A percentile compares a stretch with the other conserved stretches of the same genome.
These are phyloP conservation scores for Plestiodon gilberti DNA, from an alignment of 2,113 vertebrate genomes.

Conservation along the genomic window DNA sequence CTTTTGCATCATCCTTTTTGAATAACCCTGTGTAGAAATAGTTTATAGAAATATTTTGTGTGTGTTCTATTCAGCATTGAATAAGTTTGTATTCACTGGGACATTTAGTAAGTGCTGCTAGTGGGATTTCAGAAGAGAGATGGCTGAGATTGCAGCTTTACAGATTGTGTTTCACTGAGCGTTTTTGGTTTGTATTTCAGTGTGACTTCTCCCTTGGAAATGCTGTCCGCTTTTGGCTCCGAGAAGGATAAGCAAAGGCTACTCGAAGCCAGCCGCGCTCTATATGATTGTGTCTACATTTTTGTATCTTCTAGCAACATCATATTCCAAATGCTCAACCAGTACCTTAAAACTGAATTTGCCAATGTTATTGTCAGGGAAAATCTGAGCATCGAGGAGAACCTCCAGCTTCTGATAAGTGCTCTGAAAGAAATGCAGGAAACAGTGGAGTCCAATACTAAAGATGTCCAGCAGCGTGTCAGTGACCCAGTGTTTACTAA, in stretches of 20 bases:
- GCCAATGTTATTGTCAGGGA: conserved; percentile 49
- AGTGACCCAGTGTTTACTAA: conserved; percentile 16
- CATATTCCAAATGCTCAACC: conserved; percentile 40
- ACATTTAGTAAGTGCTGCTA: not conserved
- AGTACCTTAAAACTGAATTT: conserved; percentile 45
- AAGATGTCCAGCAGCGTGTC: conserved; percentile 13
- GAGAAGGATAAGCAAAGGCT: conserved; percentile 54
- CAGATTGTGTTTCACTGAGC: not conserved
- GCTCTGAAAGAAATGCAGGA: conserved; percentile 63
- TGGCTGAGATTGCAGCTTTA: not conserved
- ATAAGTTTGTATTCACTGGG: not conserved
- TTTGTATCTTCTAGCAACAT: conserved; percentile 54
- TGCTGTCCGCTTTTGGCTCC: conserved; percentile 44
- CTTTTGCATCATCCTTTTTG: too few relatives aligned
- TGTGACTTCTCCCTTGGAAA: conserved; percentile 29
- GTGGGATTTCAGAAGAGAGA: conserved; percentile 4
- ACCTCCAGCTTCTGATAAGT: conserved; percentile 61
- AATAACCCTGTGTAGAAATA: not conserved
- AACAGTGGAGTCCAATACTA: conserved; percentile 14
- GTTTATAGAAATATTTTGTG: not conserved
- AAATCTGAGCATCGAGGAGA: conserved; percentile 54
- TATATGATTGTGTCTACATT: conserved; percentile 55
- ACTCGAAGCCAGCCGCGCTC: conserved; percentile 32
- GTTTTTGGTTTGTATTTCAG: conserved; percentile 61
- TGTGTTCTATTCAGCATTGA: not conserved